A percentile compares a stretch with the other conserved stretches of the same genome.
Evolutionary conservation across 1,140 invertebrate species (phyloP).

Genomic region (Cydia strobilella): DNA sequence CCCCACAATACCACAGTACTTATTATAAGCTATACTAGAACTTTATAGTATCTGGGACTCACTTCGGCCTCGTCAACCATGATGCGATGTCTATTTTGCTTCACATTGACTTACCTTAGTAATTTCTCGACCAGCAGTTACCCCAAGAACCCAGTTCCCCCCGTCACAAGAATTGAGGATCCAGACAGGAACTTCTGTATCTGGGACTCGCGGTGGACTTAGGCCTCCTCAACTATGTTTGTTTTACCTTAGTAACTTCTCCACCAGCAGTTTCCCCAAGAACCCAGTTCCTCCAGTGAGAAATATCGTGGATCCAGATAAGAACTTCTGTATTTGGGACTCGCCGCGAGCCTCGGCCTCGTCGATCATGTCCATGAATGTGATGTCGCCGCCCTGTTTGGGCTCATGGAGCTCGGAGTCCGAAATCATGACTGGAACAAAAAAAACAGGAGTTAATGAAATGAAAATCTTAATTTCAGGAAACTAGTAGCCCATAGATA

Average conservation of each 20-base stretch:
- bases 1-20: constrained; percentile 15
- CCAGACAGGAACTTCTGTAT: constrained; percentile 40
- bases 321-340: constrained; percentile 72
- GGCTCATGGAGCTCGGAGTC: constrained; percentile 19
- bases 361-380: constrained; percentile 57
- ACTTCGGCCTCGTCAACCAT: constrained; percentile 1
- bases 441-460: constrained; percentile 21
- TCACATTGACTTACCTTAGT: constrained; percentile 51
- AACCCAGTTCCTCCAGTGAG: constrained; percentile 89
- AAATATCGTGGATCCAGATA: constrained; percentile 79
- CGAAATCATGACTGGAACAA: constrained; percentile 43
- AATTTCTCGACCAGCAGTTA: not conserved
- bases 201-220: not conserved
- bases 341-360: constrained; percentile 44
- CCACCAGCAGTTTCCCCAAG: constrained; percentile 91
- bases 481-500: too few species aligned
- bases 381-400: constrained; percentile 59
- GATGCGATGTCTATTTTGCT: not conserved
- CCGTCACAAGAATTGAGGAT: constrained; percentile 73
- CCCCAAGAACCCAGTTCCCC: constrained; percentile 56
- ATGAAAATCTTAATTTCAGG: too few species aligned
- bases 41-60: not conserved
- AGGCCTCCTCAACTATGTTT: not conserved
- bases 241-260: constrained; percentile 87
- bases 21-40: constrained; percentile 18